These are phyloP conservation scores for Octonoba sinensis DNA, from an alignment of 2,888 invertebrate genomes.

Conservation along the genomic window DNA sequence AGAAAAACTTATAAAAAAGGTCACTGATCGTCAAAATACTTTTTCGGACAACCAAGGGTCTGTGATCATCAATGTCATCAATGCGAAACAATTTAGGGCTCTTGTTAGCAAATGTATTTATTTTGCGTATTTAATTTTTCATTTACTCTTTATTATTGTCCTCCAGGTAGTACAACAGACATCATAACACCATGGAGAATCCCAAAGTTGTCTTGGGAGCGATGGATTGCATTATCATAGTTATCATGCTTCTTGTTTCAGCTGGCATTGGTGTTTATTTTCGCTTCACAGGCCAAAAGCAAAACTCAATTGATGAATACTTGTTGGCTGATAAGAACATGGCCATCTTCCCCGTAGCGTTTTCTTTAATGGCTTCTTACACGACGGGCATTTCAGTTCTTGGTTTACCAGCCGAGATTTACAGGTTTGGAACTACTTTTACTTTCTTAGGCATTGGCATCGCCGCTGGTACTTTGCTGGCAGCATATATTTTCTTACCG, in stretches of 20 bases:
- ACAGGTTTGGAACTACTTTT: slow-evolving; percentile 85
- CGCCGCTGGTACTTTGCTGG: slow-evolving; percentile 81
- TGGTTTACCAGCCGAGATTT: slow-evolving; percentile 90
- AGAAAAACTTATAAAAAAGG: no score
- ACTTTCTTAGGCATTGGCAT: slow-evolving; percentile 83
- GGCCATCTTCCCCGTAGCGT: slow-evolving; percentile 84
- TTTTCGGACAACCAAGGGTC: no score
- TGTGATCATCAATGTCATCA: no score
- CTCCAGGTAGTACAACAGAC: no score
- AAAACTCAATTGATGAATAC: slow-evolving; percentile 79
- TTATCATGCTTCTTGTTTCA: slow-evolving; percentile 16
- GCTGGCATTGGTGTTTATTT: slow-evolving; percentile 81
- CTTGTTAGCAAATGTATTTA: no score
- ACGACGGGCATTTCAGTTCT: slow-evolving; percentile 83
- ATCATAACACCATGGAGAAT: no score
- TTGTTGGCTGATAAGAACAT: slow-evolving; percentile 85
- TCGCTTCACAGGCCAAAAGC: slow-evolving; percentile 86
- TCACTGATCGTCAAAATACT: no score
- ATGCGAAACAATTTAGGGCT: no score
- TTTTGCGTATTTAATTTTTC: no score
- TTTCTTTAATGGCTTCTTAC: slow-evolving; percentile 92
- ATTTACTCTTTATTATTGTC: no score
- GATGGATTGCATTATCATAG: slow-evolving; percentile 25
- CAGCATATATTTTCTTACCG: slow-evolving; percentile 83
- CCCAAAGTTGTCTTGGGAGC: no score